phyloP scores from a whole-genome alignment of 2,888 invertebrate species.

The Drosophila cracens region DNA sequence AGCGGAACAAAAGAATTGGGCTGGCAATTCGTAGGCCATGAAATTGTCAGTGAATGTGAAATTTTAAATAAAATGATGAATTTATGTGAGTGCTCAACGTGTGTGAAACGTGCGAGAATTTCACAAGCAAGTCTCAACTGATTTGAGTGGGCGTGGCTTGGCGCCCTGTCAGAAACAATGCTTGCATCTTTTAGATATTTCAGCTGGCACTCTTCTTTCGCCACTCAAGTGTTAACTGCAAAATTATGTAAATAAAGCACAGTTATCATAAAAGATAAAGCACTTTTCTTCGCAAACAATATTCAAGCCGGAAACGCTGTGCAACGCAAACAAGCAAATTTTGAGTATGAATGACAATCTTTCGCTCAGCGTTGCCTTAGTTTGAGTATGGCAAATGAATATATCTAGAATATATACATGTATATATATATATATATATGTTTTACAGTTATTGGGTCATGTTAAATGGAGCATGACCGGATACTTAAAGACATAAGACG shows the following conservation, averaged over 20 bases:
- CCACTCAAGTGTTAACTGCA: slow-evolving; percentile 55
- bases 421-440: not conserved
- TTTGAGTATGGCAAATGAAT: slow-evolving; percentile 26
- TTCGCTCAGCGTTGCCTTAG: slow-evolving; percentile 42
- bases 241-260: slow-evolving; percentile 65
- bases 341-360: slow-evolving; percentile 34
- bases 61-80: slow-evolving; percentile 78
- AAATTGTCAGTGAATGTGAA: slow-evolving; percentile 78
- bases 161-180: slow-evolving; percentile 35
- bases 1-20: slow-evolving; percentile 53
- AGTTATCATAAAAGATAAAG: slow-evolving; percentile 48
- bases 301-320: slow-evolving; percentile 39
- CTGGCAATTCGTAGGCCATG: slow-evolving; percentile 64
- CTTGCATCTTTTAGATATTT: slow-evolving; percentile 58
- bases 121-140: slow-evolving; percentile 42
- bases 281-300: slow-evolving; percentile 43
- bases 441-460: slow-evolving; percentile 33
- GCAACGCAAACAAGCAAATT: slow-evolving; percentile 54
- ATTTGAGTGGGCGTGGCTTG: slow-evolving; percentile 20
- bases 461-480: slow-evolving; percentile 15
- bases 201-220: slow-evolving; percentile 25
- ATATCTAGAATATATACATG: not conserved
- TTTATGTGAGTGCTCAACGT: slow-evolving; percentile 62
- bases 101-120: slow-evolving; percentile 73
- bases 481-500: slow-evolving; percentile 70